Base-by-base conservation (phyloP, 1,140 invertebrate genomes). In the Zaprionus ornatus region DNA sequence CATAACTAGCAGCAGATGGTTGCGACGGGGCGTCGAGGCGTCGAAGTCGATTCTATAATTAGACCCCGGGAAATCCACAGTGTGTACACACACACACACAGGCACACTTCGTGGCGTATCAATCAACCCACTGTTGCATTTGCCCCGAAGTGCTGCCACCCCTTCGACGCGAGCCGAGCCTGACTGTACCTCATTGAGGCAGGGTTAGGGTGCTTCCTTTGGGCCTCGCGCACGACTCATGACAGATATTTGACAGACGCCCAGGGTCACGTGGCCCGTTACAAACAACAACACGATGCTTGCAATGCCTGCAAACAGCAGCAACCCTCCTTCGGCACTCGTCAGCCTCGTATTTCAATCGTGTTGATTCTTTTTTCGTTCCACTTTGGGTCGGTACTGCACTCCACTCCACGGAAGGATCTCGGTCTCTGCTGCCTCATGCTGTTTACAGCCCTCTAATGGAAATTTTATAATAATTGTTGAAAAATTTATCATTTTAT, bases 31-130 rank as follows among this genome's bases (percentile, higher is more conserved):
- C 63, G 63, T 55, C 35, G 50, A 21, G 60, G 73, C 66, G 74
- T 63, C 45, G 72, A 66, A 77, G 74, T 77, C 74, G 15, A 48
- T 23, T 27, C 45, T 52, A 67, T 74, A 74, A 74, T 74, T 66
- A 74, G 62, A 60, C 23, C 55, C 54, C 35, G 21, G 66, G 66
- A 73, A 74, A 73, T 67, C 64, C 70, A 74, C 52, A 73, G 17
- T 12, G 9, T 12, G 19, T 13, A 50, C 40, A 45, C 40, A 42
- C 40, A 17, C 40, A 17, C 37, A 40, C 37, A 40, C 37, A 40
- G 12, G 37, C 37, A 40, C 15, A 40, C 15, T 15, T n/a, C 1
- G 45, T 19, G 9, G 17, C 45, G 19, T 50, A 50, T 50, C 45
- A 50, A 50, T 50, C 45, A 50, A 50, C 45, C 45, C 42, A 75